phyloP scores from a whole-genome alignment of 2,797 vertebrate genomes.

The Poecilia wingei region DNA sequence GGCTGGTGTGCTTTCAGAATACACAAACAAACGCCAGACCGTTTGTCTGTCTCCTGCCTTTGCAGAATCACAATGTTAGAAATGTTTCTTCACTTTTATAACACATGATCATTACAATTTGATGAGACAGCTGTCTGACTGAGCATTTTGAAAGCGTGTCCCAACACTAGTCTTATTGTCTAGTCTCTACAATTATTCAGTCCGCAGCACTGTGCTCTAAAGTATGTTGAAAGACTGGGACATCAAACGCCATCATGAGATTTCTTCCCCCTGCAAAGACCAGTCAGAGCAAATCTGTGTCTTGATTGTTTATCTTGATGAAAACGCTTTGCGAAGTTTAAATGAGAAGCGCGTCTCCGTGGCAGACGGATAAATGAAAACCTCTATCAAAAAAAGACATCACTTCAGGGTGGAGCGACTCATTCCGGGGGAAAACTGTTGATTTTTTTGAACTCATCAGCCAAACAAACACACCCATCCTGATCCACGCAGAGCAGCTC shows the following conservation, averaged over 20 bases:
- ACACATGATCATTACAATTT: conserved; percentile 76
- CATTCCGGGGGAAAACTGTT: conserved; percentile 3
- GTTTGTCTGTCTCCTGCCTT: conserved; percentile 57
- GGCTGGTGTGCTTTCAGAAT: conserved; percentile 70
- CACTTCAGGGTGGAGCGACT: neutral
- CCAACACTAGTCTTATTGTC: conserved; percentile 62
- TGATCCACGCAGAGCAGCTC: neutral
- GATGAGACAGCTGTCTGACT: conserved; percentile 73
- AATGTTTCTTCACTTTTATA: conserved; percentile 72
- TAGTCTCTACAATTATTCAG: conserved; percentile 73
- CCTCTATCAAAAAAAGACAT: conserved; percentile 3
- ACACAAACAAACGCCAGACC: conserved; percentile 69
- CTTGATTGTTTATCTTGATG: conserved; percentile 4
- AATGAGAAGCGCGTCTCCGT: neutral
- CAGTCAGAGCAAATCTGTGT: neutral
- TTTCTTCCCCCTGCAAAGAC: conserved; percentile 11
- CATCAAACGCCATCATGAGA: conserved; percentile 1
- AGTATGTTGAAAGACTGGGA: conserved; percentile 34
- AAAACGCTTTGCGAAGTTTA: neutral
- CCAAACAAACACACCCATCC: conserved; percentile 12
- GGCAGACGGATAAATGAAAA: conserved; percentile 13
- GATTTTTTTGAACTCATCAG: neutral
- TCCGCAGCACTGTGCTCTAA: conserved; percentile 48
- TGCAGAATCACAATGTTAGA: conserved; percentile 73
- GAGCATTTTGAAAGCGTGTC: conserved; percentile 74